These are phyloP conservation scores for Hyppa rectilinea DNA, from an alignment of 2,888 invertebrate genomes.

Conservation along the genomic window DNA sequence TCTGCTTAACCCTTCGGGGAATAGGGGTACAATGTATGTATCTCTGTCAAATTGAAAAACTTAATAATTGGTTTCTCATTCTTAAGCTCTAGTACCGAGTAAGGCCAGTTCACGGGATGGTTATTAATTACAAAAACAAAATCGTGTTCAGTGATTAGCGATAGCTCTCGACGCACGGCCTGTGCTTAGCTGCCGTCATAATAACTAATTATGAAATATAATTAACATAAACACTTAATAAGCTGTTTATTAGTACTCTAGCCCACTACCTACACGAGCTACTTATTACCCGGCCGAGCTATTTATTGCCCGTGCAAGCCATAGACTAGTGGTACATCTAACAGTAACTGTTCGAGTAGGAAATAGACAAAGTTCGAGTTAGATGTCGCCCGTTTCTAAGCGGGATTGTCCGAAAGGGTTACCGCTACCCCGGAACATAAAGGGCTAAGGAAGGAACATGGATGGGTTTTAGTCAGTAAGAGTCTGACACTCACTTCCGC, in stretches of 20 bases:
- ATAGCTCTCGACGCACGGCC: neutral
- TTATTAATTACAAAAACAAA: neutral
- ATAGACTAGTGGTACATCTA: constrained; percentile 27
- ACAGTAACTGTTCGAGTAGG: constrained; percentile 23
- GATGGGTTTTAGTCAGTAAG: too few relatives aligned
- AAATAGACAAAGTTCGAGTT: constrained; percentile 17
- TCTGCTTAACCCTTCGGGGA: too few relatives aligned
- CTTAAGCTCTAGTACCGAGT: too few relatives aligned
- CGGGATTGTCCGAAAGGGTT: too few relatives aligned
- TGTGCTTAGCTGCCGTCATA: neutral
- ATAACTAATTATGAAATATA: constrained; percentile 44
- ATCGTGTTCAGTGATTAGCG: constrained; percentile 32
- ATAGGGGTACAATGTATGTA: too few relatives aligned
- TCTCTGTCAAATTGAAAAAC: too few relatives aligned
- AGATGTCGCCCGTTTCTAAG: neutral
- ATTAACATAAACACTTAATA: constrained; percentile 17
- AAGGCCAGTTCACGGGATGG: neutral
- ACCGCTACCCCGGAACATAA: too few relatives aligned
- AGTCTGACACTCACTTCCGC: too few relatives aligned
- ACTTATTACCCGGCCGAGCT: constrained; percentile 31
- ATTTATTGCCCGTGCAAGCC: constrained; percentile 7
- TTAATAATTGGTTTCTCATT: too few relatives aligned
- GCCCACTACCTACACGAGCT: constrained; percentile 25
- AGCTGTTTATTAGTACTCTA: constrained; percentile 23
- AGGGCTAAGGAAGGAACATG: too few relatives aligned